These are phyloP conservation scores for Takifugu flavidus DNA, from an alignment of 2,113 vertebrate genomes.

Conservation along the genomic window DNA sequence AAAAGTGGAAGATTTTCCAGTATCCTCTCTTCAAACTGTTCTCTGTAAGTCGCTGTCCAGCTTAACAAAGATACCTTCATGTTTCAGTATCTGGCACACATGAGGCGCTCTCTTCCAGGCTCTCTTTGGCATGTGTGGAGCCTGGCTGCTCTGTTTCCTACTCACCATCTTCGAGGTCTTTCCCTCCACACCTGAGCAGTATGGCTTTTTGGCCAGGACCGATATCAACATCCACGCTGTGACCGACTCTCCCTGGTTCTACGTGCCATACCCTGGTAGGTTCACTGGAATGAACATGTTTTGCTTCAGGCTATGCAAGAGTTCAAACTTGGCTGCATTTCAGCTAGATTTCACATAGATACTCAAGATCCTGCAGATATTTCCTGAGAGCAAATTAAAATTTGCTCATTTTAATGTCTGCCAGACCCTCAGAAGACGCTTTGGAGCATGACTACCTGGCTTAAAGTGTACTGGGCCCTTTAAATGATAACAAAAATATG, in stretches of 20 bases:
- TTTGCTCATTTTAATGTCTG: too few relatives aligned
- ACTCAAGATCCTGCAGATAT: too few relatives aligned
- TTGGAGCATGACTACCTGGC: too few relatives aligned
- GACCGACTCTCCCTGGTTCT: conserved; percentile 73
- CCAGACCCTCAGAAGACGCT: too few relatives aligned
- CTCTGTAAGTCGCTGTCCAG: conserved; percentile 66
- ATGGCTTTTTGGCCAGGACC: conserved; percentile 73
- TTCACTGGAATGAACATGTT: neutral
- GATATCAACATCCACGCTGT: conserved; percentile 75
- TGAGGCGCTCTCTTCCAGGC: conserved; percentile 50
- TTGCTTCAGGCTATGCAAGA: neutral
- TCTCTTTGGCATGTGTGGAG: conserved; percentile 78
- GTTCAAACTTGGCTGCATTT: neutral
- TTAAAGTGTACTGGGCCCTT: too few relatives aligned
- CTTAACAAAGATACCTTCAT: neutral
- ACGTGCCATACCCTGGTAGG: conserved; percentile 77
- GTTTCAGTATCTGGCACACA: neutral
- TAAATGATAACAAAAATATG: too few relatives aligned
- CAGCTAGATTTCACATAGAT: too few relatives aligned
- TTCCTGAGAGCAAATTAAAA: too few relatives aligned
- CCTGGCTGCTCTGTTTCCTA: conserved; percentile 77
- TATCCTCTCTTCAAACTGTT: conserved; percentile 80
- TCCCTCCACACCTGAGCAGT: conserved; percentile 64
- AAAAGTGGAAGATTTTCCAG: conserved; percentile 76
- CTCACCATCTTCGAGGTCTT: conserved; percentile 71